These are phyloP conservation scores for Centropus unirufus DNA, from an alignment of 2,113 vertebrate genomes.

Conservation along the genomic window DNA sequence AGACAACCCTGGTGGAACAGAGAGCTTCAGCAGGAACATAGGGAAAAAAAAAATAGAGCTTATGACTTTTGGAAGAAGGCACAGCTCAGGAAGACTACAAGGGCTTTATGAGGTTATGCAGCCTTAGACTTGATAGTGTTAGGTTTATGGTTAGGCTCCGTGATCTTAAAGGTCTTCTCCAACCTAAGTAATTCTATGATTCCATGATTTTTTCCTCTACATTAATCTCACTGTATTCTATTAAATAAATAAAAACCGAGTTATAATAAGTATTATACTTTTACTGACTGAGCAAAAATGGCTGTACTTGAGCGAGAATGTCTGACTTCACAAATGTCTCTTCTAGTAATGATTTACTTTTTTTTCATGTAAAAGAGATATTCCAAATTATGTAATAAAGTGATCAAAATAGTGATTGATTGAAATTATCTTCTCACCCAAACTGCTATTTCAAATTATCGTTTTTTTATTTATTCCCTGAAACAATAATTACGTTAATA, in stretches of 20 bases:
- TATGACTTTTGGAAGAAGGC: background rate
- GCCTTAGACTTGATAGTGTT: background rate
- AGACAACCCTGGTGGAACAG: no score
- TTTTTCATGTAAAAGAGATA: background rate
- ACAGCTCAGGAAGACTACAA: background rate
- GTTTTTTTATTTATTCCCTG: background rate
- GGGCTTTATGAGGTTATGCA: background rate
- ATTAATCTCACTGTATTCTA: background rate
- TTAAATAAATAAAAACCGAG: background rate
- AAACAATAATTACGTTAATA: background rate
- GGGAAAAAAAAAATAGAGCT: background rate
- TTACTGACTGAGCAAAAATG: background rate
- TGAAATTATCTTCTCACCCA: background rate
- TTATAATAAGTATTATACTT: background rate
- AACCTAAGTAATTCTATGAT: background rate
- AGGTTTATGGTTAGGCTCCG: background rate
- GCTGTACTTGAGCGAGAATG: background rate
- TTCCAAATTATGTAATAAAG: constrained; percentile 1
- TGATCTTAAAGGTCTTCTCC: background rate
- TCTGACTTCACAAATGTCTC: background rate
- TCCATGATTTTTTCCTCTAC: background rate
- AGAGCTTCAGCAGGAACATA: no score
- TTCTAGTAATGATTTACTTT: background rate
- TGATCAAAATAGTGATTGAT: background rate
- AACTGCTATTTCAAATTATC: background rate